Evolutionary conservation across 2,113 vertebrate species (phyloP).

Genomic region (Amblyornis subalaris): DNA sequence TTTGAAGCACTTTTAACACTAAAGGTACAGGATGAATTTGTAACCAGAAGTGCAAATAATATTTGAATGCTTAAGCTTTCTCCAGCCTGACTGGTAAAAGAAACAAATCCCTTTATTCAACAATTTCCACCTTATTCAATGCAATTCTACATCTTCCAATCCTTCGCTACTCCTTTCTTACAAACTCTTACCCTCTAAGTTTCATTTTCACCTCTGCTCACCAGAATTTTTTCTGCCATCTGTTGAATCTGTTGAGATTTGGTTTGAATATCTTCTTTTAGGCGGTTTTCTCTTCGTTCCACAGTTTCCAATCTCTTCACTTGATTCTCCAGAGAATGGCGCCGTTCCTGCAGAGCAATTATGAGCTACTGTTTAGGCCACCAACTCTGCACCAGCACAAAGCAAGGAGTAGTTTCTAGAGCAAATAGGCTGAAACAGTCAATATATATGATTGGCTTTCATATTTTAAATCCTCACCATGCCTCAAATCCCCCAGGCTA

Average conservation of each 20-base stretch:
- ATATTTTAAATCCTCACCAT: background rate
- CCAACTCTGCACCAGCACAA: background rate
- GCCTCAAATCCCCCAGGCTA: background rate
- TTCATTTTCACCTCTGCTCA: conserved; percentile 74
- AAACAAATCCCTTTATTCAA: background rate
- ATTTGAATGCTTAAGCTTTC: background rate
- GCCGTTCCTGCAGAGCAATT: conserved; percentile 84
- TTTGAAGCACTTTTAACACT: background rate
- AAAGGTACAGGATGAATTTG: background rate
- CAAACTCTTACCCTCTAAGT: conserved; percentile 47
- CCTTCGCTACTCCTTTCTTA: conserved; percentile 35
- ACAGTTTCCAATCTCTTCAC: conserved; percentile 96
- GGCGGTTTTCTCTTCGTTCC: conserved; percentile 91
- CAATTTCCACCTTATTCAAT: background rate
- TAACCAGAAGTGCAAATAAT: background rate
- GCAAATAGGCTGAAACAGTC: background rate
- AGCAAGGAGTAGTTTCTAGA: background rate
- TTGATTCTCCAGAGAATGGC: conserved; percentile 96
- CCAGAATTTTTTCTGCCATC: conserved; percentile 99
- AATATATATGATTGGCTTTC: background rate
- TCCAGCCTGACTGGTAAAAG: background rate
- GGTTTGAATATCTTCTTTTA: conserved; percentile 97
- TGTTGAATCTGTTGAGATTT: conserved; percentile 98
- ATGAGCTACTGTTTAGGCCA: background rate
- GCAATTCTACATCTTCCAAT: background rate